A percentile compares a stretch with the other conserved stretches of the same genome.
Evolutionary conservation across 2,888 invertebrate genomes (phyloP).

Genomic region (Andricus quercusramuli): DNA sequence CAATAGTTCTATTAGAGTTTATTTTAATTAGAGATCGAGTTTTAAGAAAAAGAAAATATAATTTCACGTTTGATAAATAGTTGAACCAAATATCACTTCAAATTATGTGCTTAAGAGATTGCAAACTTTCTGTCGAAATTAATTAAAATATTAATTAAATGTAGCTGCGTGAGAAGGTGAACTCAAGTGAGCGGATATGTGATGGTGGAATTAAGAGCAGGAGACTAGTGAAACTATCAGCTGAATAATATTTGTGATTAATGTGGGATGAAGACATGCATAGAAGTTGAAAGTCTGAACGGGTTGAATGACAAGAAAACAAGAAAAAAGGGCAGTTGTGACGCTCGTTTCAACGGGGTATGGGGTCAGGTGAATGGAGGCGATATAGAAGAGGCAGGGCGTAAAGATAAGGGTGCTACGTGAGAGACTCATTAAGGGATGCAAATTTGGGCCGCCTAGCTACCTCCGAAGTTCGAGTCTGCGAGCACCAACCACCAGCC

Average conservation of each 20-base stretch:
- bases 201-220: neutral
- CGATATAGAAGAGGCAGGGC: constrained; percentile 54
- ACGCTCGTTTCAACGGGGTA: constrained; percentile 21
- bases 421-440: constrained; percentile 77
- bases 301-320: constrained; percentile 51
- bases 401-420: constrained; percentile 74
- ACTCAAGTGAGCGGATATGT: neutral
- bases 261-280: neutral
- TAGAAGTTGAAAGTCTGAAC: constrained; percentile 8
- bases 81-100: neutral
- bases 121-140: neutral
- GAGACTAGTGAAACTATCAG: neutral
- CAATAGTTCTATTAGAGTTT: neutral
- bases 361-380: constrained; percentile 40
- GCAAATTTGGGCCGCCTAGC: constrained; percentile 69
- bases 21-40: constrained; percentile 12
- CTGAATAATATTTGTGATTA: neutral
- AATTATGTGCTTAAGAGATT: neutral
- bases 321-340: constrained; percentile 42
- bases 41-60: neutral
- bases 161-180: neutral
- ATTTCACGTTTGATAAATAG: neutral
- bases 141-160: neutral
- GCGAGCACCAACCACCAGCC: constrained; percentile 56
- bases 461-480: constrained; percentile 63